Base-by-base conservation (phyloP, 2,113 vertebrate genomes). In the Sprattus sprattus region DNA sequence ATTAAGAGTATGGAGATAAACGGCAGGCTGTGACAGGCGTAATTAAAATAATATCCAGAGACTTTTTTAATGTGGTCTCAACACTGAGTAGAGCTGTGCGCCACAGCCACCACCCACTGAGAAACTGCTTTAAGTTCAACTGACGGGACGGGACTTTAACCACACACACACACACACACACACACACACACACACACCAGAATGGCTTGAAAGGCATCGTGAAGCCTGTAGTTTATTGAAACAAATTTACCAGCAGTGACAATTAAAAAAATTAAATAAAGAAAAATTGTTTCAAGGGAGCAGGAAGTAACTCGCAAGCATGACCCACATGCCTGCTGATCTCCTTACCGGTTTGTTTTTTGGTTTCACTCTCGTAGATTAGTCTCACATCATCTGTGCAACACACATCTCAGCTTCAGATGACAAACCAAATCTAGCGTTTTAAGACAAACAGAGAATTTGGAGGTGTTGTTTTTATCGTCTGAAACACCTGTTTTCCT, bases 11-110 rank as follows among this genome's bases (percentile, higher is more conserved):
- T 25, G 32, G 64, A 25, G 64, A 71, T 71, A 71, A 71, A 71
- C n/a, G 64, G n/a, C 10, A 28, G 25, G n/a, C 25, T 71, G 64
- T 32, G 25, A 71, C n/a, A 71, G 64, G 25, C 64, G 15, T 71
- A 71, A 71, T 71, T 71, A 71, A 71, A 71, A 15, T 71, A 25
- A 71, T 71, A 71, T 71, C 64, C 64, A 32, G 32, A 13, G 64
- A 71, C 64, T 71, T 71, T 9, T 32, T 45, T 25, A 82, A 25
- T 45, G 47, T 22, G 32, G 25, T 71, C 64, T 71, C 64, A 6
- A 15, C 25, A 10, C 9, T 15, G 9, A 9, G 28, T 1, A 2
- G 25, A 32, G 25, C 28, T 0, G 25, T 10, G 2, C 13, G 25
- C 64, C 28, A 13, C 64, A 25, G 64, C 64, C 64, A 13, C 64